Evolutionary conservation across 2,888 invertebrate genomes (phyloP).

Genomic region (Nomada flava): DNA sequence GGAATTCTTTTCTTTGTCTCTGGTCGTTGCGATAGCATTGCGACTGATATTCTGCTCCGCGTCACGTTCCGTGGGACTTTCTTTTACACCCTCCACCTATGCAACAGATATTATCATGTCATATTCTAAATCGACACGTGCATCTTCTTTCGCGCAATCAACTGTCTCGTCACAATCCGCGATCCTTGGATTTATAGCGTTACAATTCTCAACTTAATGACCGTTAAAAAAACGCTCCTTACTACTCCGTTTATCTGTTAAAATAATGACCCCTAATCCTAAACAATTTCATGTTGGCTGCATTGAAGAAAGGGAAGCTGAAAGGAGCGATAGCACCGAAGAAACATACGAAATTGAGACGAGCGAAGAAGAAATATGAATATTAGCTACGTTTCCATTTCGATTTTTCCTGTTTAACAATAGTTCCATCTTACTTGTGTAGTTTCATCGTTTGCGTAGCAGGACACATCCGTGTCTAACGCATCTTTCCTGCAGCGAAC

Average conservation of each 20-base stretch:
- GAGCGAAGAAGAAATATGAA: neutral
- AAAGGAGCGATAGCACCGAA: no score
- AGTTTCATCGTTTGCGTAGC: constrained; percentile 29
- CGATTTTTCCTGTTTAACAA: neutral
- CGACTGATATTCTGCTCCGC: constrained; percentile 46
- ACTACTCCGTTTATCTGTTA: no score
- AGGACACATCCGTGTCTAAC: constrained; percentile 11
- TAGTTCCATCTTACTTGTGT: constrained; percentile 41
- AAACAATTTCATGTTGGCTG: no score
- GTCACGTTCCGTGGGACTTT: neutral
- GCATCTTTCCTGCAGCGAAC: constrained; percentile 34
- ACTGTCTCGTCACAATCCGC: neutral
- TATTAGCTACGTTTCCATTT: no score
- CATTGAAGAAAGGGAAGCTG: no score
- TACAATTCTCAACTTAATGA: no score
- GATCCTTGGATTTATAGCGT: no score
- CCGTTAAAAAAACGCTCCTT: no score
- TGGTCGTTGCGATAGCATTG: constrained; percentile 68
- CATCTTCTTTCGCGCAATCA: neutral
- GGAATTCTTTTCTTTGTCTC: constrained; percentile 80
- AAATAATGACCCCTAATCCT: no score
- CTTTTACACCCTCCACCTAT: constrained; percentile 33
- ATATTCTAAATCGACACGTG: neutral
- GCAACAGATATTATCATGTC: neutral
- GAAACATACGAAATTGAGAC: neutral